Percentiles rank a stretch among this genome's conserved stretches.
phyloP scores from a whole-genome alignment of 2,797 vertebrate species.

The Heterohyrax brucei region DNA sequence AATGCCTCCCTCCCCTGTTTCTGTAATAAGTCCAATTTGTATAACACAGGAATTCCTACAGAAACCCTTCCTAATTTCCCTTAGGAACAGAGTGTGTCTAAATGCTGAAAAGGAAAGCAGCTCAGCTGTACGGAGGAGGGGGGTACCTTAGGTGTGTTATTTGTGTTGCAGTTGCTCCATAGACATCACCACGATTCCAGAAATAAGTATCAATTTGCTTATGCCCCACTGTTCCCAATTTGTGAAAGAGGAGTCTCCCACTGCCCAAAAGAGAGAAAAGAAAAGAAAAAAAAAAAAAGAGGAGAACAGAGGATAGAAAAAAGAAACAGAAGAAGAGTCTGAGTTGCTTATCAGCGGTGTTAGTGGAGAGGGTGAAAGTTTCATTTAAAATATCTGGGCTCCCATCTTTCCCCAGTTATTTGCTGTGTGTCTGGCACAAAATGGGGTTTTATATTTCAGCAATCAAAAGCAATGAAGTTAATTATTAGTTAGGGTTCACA shows the following conservation, averaged over 20 bases:
- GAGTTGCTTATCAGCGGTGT: slow-evolving; percentile 86
- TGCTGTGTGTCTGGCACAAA: slow-evolving; percentile 78
- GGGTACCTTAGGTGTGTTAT: slow-evolving; percentile 88
- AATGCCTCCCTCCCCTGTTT: slow-evolving; percentile 44
- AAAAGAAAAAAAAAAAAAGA: slow-evolving; percentile 7
- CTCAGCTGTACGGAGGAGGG: slow-evolving; percentile 83
- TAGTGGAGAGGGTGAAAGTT: slow-evolving; percentile 84
- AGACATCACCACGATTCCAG: slow-evolving; percentile 88
- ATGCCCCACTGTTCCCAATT: slow-evolving; percentile 89
- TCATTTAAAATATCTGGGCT: slow-evolving; percentile 80
- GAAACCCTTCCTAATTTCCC: slow-evolving; percentile 71
- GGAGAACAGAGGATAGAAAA: slow-evolving; percentile 84
- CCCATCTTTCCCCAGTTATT: slow-evolving; percentile 83
- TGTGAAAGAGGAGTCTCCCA: slow-evolving; percentile 89
- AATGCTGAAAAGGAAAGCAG: slow-evolving; percentile 80
- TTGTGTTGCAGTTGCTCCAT: slow-evolving; percentile 88
- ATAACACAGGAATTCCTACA: slow-evolving; percentile 65
- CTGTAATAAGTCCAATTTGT: slow-evolving; percentile 41
- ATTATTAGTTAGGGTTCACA: slow-evolving; percentile 77
- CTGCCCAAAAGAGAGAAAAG: slow-evolving; percentile 85
- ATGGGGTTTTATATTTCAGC: slow-evolving; percentile 72
- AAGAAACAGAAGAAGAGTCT: slow-evolving; percentile 88
- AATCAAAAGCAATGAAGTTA: slow-evolving; percentile 76
- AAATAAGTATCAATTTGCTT: slow-evolving; percentile 89
- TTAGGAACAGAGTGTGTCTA: slow-evolving; percentile 77